phyloP scores from a whole-genome alignment of 2,797 vertebrate genomes.

The Catamblyrhynchus diadema region DNA sequence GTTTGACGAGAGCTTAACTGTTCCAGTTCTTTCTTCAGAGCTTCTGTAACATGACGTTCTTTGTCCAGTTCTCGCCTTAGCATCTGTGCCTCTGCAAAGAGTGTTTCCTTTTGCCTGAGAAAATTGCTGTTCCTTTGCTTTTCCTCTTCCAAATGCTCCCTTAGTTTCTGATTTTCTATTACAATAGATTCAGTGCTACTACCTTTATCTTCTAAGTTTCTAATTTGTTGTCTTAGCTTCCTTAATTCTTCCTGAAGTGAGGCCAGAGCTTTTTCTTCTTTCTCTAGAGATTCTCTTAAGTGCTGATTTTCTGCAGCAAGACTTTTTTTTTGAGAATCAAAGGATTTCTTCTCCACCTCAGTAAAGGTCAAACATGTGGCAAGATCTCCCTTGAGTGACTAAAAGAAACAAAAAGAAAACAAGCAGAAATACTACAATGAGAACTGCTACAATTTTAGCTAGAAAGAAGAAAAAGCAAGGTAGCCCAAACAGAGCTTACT shows the following conservation, averaged over 20 bases:
- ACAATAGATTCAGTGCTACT: constrained; percentile 75
- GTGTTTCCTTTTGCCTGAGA: constrained; percentile 80
- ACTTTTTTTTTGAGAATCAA: constrained; percentile 77
- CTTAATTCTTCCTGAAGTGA: constrained; percentile 85
- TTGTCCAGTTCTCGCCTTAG: constrained; percentile 84
- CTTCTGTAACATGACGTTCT: constrained; percentile 78
- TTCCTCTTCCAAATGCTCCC: constrained; percentile 85
- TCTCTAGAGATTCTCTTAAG: constrained; percentile 84
- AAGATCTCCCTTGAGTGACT: constrained; percentile 82
- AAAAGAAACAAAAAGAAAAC: constrained; percentile 22
- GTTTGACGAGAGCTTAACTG: constrained; percentile 65
- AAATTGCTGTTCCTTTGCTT: constrained; percentile 78
- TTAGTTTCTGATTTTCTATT: constrained; percentile 88
- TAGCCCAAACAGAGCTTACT: background rate
- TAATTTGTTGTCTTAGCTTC: constrained; percentile 82
- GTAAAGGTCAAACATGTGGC: constrained; percentile 76
- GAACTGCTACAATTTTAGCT: background rate
- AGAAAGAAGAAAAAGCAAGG: background rate
- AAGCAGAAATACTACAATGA: background rate
- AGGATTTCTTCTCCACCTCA: constrained; percentile 74
- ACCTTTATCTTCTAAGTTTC: constrained; percentile 81
- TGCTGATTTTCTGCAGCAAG: constrained; percentile 84
- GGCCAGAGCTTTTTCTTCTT: constrained; percentile 82
- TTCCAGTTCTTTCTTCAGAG: constrained; percentile 81
- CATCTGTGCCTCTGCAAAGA: constrained; percentile 81